Conservation (phyloP, 2,113 vertebrate species). For the Capreolus pygargus region DNA sequence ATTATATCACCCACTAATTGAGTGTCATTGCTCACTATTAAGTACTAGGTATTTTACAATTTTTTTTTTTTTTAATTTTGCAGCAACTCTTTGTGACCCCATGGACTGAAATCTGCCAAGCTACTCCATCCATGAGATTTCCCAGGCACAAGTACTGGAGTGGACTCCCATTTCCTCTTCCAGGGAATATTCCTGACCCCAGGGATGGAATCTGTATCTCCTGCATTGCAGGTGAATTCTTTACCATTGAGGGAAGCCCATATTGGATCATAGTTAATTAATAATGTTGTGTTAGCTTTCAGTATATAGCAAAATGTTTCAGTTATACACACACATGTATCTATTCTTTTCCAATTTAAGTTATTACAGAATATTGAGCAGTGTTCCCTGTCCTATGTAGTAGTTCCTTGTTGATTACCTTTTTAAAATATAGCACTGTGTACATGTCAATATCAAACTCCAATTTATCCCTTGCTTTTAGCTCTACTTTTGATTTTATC, state of each 20-base stretch:
- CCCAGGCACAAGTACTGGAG: neutral
- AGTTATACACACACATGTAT: neutral
- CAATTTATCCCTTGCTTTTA: neutral
- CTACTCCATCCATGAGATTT: neutral
- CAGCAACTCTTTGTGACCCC: neutral
- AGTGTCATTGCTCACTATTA: neutral
- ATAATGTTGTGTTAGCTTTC: neutral
- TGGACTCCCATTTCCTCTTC: neutral
- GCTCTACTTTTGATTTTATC: neutral
- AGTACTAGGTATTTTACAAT: neutral
- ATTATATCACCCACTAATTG: neutral
- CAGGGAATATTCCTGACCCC: neutral
- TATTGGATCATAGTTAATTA: neutral
- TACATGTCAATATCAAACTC: neutral
- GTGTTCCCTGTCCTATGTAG: neutral
- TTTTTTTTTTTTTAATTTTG: neutral
- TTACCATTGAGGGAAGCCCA: neutral
- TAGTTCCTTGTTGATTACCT: neutral
- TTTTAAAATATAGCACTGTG: neutral
- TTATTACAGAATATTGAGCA: neutral
- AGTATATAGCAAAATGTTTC: neutral
- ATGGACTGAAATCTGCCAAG: neutral
- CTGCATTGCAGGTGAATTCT: neutral
- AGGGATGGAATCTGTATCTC: neutral
- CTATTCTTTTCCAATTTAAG: neutral